Evolutionary conservation across 2,113 vertebrate species (phyloP).

Genomic region (Dromaius novaehollandiae): DNA sequence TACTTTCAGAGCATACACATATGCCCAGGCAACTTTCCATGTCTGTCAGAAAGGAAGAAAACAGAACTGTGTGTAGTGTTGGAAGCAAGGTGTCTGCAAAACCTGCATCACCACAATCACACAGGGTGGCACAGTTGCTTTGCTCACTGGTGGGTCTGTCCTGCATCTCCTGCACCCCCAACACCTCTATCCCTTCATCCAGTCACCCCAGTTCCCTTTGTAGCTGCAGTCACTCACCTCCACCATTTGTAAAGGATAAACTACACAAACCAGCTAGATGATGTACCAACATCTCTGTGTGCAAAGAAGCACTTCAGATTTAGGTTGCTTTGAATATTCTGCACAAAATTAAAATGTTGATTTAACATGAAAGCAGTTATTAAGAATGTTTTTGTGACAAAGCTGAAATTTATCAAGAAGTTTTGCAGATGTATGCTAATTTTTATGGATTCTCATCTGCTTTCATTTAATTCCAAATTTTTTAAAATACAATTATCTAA

Average conservation of each 20-base stretch:
- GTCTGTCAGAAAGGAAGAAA: neutral
- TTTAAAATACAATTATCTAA: neutral
- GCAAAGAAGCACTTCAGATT: neutral
- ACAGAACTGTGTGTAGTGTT: neutral
- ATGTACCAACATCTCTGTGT: neutral
- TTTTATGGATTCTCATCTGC: neutral
- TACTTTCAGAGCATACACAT: neutral
- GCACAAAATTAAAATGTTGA: neutral
- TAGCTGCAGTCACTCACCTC: neutral
- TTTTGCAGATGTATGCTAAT: neutral
- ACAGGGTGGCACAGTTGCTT: fast-evolving
- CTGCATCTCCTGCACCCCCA: neutral
- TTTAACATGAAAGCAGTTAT: neutral
- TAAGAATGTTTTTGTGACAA: neutral
- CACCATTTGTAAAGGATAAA: neutral
- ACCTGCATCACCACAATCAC: neutral
- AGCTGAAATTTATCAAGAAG: neutral
- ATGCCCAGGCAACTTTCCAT: fast-evolving
- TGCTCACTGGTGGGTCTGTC: neutral
- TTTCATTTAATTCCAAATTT: neutral
- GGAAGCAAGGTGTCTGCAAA: neutral
- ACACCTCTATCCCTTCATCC: fast-evolving
- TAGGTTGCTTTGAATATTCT: neutral
- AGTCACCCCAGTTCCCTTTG: neutral
- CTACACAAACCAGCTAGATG: neutral